These are phyloP conservation scores for Pimephales promelas DNA, from an alignment of 2,113 vertebrate genomes.

Conservation along the genomic window DNA sequence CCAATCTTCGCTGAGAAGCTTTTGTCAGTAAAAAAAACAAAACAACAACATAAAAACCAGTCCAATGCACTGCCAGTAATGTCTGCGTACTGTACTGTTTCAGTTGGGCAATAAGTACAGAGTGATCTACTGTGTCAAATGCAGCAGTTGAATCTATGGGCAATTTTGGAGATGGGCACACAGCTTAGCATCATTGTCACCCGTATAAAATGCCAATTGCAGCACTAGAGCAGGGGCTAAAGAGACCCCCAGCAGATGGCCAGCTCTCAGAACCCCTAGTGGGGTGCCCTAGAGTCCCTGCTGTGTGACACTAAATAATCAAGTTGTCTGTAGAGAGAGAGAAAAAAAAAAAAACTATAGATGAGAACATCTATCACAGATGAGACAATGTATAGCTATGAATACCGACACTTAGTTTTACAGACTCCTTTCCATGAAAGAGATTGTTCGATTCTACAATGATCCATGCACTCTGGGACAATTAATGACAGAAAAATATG, in stretches of 20 bases:
- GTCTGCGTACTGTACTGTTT: no score
- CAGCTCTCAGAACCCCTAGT: slow-evolving; percentile 72
- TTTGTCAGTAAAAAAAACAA: no score
- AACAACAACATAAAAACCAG: no score
- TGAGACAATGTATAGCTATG: slow-evolving; percentile 19
- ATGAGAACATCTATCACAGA: slow-evolving; percentile 49
- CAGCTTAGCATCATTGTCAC: neutral
- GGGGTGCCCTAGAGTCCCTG: slow-evolving; percentile 68
- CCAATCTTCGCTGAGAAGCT: no score
- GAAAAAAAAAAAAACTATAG: neutral
- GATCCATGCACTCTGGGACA: neutral
- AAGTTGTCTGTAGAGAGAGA: slow-evolving; percentile 60
- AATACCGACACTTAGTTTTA: neutral
- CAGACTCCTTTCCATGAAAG: neutral
- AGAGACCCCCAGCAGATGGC: slow-evolving; percentile 68
- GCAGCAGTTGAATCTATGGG: no score
- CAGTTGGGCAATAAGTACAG: no score
- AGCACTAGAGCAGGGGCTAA: slow-evolving; percentile 40
- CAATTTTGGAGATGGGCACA: slow-evolving; percentile 4
- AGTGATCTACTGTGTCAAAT: no score
- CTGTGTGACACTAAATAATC: slow-evolving; percentile 68
- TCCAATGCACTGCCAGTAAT: no score
- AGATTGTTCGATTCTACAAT: neutral
- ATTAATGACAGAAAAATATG: neutral
- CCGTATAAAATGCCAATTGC: slow-evolving; percentile 28